Conservation (phyloP, 2,888 invertebrate genomes). For the Mystacides longicornis region DNA sequence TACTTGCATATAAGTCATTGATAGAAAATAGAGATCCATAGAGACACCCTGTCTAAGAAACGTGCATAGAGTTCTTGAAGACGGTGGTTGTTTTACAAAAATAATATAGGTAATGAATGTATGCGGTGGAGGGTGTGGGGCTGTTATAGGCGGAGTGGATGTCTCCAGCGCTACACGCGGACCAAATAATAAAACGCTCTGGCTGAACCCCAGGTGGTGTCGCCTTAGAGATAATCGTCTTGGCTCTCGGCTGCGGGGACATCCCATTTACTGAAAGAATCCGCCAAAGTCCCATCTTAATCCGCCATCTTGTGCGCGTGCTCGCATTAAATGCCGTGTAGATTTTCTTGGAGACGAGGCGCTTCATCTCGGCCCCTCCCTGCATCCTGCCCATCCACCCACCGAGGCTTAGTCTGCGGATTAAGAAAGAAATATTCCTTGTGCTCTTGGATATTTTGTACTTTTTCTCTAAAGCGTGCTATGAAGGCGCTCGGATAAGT, state of each 20-base stretch:
- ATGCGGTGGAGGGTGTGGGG: too few species aligned
- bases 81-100: too few species aligned
- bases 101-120: too few species aligned
- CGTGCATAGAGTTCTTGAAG: too few species aligned
- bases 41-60: too few species aligned
- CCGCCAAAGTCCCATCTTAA: slow-evolving; percentile 27
- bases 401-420: slow-evolving; percentile 21
- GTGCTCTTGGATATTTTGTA: slow-evolving; percentile 23
- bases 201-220: slow-evolving; percentile 23
- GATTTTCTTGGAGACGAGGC: slow-evolving; percentile 23
- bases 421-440: slow-evolving; percentile 25
- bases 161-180: too few species aligned
- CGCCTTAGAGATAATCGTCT: slow-evolving; percentile 24
- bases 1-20: too few species aligned
- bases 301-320: slow-evolving; percentile 26
- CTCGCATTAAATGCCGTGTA: slow-evolving; percentile 25
- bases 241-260: slow-evolving; percentile 25
- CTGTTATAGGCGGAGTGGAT: too few species aligned
- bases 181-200: slow-evolving; percentile 19
- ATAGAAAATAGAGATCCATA: too few species aligned
- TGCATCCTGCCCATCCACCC: slow-evolving; percentile 7
- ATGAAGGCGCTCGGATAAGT: slow-evolving; percentile 25
- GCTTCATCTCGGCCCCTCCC: slow-evolving; percentile 7
- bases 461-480: slow-evolving; percentile 24
- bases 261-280: slow-evolving; percentile 27